phyloP scores from a whole-genome alignment of 1,140 invertebrate genomes.

The Macrobrachium nipponense region DNA sequence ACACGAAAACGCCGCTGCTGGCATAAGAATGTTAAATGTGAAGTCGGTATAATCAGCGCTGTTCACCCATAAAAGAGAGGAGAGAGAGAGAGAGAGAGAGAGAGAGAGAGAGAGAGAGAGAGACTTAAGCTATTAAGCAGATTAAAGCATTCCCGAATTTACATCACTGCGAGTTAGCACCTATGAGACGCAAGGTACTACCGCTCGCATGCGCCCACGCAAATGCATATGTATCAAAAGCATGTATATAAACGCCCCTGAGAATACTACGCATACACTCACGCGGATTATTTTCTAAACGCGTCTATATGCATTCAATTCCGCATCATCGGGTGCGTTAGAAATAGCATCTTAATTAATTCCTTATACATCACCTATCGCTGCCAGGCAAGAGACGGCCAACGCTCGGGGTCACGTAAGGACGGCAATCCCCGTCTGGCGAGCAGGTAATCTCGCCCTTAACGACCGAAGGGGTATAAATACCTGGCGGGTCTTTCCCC shows the following conservation, averaged over 20 bases:
- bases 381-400: background rate
- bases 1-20: too few species aligned
- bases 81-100: too few species aligned
- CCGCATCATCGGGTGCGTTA: background rate
- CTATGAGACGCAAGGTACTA: background rate
- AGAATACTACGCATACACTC: slow-evolving; percentile 1
- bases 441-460: background rate
- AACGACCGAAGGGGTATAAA: background rate
- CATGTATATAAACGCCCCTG: background rate
- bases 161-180: background rate
- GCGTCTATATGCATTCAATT: background rate
- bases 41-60: too few species aligned
- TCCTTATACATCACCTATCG: background rate
- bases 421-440: background rate
- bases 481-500: background rate
- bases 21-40: too few species aligned
- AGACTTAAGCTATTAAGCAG: background rate
- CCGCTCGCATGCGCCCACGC: slow-evolving; percentile 17
- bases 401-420: background rate
- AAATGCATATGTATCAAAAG: background rate
- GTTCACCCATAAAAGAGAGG: too few species aligned
- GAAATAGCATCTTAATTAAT: slow-evolving; percentile 21
- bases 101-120: too few species aligned
- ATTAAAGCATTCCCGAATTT: background rate
- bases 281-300: background rate